phyloP scores from a whole-genome alignment of 1,140 invertebrate genomes.

The Ridgeia piscesae region DNA sequence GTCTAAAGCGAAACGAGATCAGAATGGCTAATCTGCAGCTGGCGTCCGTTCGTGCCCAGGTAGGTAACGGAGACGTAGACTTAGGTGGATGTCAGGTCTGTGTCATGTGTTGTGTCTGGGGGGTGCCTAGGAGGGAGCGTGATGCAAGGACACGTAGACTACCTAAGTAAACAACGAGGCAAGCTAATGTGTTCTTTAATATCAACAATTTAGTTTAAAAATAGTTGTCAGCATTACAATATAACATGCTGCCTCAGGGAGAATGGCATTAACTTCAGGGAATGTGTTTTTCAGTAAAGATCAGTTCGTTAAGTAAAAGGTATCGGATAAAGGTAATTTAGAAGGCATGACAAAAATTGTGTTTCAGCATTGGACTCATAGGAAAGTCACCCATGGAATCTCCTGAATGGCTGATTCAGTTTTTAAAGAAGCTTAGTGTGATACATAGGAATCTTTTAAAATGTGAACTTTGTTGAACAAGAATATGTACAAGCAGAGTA shows the following conservation, averaged over 20 bases:
- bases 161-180: no score
- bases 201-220: background rate
- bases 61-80: slow-evolving; percentile 52
- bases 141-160: no score
- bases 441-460: background rate
- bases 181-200: no score
- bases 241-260: background rate
- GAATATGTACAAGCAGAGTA: background rate
- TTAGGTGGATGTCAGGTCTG: background rate
- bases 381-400: no score
- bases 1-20: slow-evolving; percentile 89
- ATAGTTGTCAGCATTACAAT: background rate
- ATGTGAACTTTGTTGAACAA: background rate
- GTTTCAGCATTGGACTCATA: no score
- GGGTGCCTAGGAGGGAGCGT: no score
- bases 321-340: no score
- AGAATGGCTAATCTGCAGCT: slow-evolving; percentile 87
- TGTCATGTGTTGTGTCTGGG: background rate
- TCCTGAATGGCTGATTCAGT: no score
- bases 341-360: no score
- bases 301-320: no score
- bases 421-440: no score
- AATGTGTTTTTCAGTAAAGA: background rate
- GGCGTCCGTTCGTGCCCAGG: slow-evolving; percentile 84
- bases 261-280: background rate